Conservation (phyloP, 2,888 invertebrate genomes). For the Drosophila helvetica region DNA sequence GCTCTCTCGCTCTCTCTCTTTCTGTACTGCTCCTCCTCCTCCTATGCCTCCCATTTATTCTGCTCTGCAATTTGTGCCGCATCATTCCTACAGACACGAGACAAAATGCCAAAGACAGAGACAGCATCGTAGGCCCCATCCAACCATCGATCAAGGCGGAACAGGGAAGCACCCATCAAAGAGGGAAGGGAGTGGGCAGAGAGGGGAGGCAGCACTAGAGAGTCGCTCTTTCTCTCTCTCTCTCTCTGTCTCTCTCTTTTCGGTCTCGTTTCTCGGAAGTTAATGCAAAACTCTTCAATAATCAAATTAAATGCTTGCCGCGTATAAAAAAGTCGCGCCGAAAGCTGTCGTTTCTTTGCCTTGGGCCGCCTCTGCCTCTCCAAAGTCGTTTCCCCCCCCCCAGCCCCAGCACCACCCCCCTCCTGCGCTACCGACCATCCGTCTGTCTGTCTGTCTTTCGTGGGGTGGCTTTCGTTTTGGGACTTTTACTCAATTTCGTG, state of each 20-base stretch:
- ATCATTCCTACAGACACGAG: slow-evolving; percentile 59
- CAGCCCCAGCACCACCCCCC: background rate
- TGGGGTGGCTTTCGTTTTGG: slow-evolving; percentile 67
- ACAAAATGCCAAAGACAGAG: slow-evolving; percentile 52
- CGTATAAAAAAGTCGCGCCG: slow-evolving; percentile 38
- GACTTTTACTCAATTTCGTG: slow-evolving; percentile 75
- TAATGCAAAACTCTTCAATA: slow-evolving; percentile 78
- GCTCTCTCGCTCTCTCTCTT: slow-evolving; percentile 35
- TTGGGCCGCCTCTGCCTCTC: slow-evolving; percentile 23
- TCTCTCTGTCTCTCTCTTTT: slow-evolving; percentile 30
- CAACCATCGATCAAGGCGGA: slow-evolving; percentile 31
- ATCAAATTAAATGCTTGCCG: slow-evolving; percentile 74
- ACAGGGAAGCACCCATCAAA: background rate
- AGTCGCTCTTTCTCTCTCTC: slow-evolving; percentile 16
- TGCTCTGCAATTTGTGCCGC: slow-evolving; percentile 59
- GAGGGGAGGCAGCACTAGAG: background rate
- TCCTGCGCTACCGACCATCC: too few relatives aligned
- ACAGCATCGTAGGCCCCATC: slow-evolving; percentile 27
- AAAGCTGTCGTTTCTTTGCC: background rate
- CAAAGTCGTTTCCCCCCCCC: slow-evolving; percentile 69
- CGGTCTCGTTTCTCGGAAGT: slow-evolving; percentile 63
- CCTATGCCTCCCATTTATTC: slow-evolving; percentile 15
- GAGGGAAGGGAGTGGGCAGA: background rate
- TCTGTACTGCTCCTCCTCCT: too few relatives aligned
- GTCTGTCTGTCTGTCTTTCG: slow-evolving; percentile 1